Base-by-base conservation (phyloP, 2,888 invertebrate genomes). In the Anthophora plumipes region DNA sequence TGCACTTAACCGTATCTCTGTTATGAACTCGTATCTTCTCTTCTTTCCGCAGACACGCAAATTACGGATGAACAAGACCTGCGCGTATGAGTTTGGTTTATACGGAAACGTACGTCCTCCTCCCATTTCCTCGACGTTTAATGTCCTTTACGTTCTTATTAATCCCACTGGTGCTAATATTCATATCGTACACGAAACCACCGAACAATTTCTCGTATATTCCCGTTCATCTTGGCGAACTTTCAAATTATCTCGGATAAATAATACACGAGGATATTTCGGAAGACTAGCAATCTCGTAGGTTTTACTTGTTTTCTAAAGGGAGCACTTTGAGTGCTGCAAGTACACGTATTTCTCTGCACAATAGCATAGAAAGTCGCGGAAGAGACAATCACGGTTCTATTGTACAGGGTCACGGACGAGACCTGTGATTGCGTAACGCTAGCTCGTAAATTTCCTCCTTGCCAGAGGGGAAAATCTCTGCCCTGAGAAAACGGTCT, bases 321-420 rank as follows among this genome's bases (percentile, higher is more conserved):
- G 1, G 22, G n/a, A 14, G 11, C 20, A 31, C 54, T 61, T 76
- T 46, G 46, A 77, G 17, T 17, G 14, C 31, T 31, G 31, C 31
- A 31, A 31, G 61, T 12, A 14, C 54, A 25, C 43, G 37, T 41
- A 25, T 41, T 68, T 55, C 37, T 22, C 20, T 17, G 39, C 39
- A 20, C 61, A 75, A 80, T 55, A 43, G 20, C 43, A 70, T 37
- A 55, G 70, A 66, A 71, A 83, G 55, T 70, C 72, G 67, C 71
- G 63, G 69, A 61, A 66, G 64, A 63, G 72, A 69, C 76, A 81
- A 83, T 84, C 85, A 72, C 52, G 64, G 31, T 54, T 77, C 78
- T n/a, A 79, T 79, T 78, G 78, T 79, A 54, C 25, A 78, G 66
- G 78, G 69, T 79, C 70, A 70, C 25, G 79, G 64, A 64, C 71